These are phyloP conservation scores for Octodon degus DNA, from an alignment of 2,113 vertebrate species.

Conservation along the genomic window DNA sequence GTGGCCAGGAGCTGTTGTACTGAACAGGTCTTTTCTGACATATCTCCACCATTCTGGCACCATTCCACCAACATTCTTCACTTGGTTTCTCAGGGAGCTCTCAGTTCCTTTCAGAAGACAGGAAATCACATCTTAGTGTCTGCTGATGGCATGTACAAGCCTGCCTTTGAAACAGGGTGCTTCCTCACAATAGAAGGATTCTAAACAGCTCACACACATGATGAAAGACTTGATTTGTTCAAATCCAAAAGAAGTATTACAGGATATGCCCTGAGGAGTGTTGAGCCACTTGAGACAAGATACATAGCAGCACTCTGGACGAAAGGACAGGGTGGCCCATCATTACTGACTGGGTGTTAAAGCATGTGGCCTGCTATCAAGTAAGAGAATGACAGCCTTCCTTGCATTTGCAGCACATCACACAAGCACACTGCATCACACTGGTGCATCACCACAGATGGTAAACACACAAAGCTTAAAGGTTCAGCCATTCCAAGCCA, in stretches of 20 bases:
- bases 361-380: constrained; percentile 16
- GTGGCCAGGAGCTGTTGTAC: accelerated
- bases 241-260: not conserved
- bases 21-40: not conserved
- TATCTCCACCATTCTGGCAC: accelerated
- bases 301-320: not conserved
- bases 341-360: not conserved
- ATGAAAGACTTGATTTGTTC: not conserved
- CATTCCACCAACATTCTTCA: not conserved
- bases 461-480: not conserved
- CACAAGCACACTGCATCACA: not conserved
- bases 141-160: not conserved
- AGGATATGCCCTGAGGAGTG: not conserved
- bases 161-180: not conserved
- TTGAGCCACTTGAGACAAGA: not conserved
- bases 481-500: not conserved
- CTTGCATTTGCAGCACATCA: not conserved
- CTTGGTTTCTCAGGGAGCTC: not conserved
- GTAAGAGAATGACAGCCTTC: not conserved
- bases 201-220: not conserved
- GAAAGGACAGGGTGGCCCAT: not conserved
- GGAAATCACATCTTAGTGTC: not conserved
- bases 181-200: not conserved
- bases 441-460: not conserved
- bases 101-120: not conserved